Base-by-base conservation (phyloP, 2,888 invertebrate species). In the Athetis lepigone region DNA sequence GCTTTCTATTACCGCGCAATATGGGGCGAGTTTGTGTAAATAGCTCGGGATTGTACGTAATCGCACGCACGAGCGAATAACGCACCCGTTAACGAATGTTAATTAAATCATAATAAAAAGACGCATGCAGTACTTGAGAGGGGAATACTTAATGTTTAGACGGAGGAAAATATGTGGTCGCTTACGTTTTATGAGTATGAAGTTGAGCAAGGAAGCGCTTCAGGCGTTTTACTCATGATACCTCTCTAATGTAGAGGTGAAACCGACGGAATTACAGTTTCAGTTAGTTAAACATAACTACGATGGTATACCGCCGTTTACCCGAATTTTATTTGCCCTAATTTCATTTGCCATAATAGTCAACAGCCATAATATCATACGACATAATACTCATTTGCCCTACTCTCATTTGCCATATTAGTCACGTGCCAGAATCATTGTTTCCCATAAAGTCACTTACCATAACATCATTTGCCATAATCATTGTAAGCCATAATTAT, bases 61-160 rank as follows among this genome's bases (percentile, higher is more conserved):
- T 88, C 87, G 83, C 80, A 83, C 81, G 82, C 89, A 88, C 89
- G 89, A 86, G 84, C 79, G 86, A 68, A 81, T 85, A 85, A 87
- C 85, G 84, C 82, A 84, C 80, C 74, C 81, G 81, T 82, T 82
- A 82, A 75, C 77, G 80, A 84, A 84, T 82, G 84, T 88, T 93
- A 90, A 93, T 94, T 93, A 92, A 92, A 92, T 90, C 86, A 86
- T 86, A 90, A 90, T 92, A 93, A 92, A 90, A 91, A 88, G 81
- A 82, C 78, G 65, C 61, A 70, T 18, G 49, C 33, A 39, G 73
- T 79, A 70, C 75, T 58, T 63, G 74, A 73, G 85, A 88, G 77
- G 77, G 88, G 86, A 80, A 85, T 77, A 80, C 70, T 75, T 81
- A 75, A 78, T 77, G 65, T 71, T 76, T 71, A 62, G 56, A 77